These are phyloP conservation scores for Drosophila simulans DNA, from an alignment of 1,140 invertebrate species.

Conservation along the genomic window DNA sequence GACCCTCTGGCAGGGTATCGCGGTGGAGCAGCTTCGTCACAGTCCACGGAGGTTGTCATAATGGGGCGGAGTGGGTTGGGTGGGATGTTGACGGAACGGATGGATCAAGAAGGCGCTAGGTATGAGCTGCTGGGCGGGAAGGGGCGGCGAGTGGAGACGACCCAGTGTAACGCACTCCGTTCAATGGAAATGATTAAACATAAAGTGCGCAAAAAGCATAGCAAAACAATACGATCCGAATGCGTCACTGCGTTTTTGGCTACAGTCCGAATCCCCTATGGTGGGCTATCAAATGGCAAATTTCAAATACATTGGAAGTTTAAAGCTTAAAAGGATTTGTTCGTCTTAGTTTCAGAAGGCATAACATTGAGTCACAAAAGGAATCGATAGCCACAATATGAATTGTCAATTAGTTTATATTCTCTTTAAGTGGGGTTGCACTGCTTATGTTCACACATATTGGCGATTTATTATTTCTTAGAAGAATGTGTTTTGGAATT, in stretches of 20 bases:
- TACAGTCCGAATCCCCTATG: not conserved
- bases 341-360: too few species aligned
- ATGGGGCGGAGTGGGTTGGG: slow-evolving; percentile 8
- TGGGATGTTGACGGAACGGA: slow-evolving; percentile 3
- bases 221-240: slow-evolving; percentile 34
- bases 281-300: not conserved
- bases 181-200: slow-evolving; percentile 43
- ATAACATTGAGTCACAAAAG: too few species aligned
- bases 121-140: slow-evolving; percentile 22
- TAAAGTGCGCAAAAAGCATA: slow-evolving; percentile 58
- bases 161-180: slow-evolving; percentile 33
- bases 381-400: not conserved
- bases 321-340: too few species aligned
- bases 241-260: slow-evolving; percentile 33
- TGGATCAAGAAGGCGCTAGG: slow-evolving; percentile 17
- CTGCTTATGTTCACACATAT: too few species aligned
- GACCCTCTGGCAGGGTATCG: not conserved
- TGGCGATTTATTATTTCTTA: too few species aligned
- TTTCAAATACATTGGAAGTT: not conserved
- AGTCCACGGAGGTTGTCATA: slow-evolving; percentile 47
- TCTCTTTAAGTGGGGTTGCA: too few species aligned
- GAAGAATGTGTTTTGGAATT: too few species aligned
- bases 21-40: slow-evolving; percentile 24
- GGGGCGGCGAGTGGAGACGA: not conserved
- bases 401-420: not conserved